phyloP scores from a whole-genome alignment of 1,140 invertebrate species.

The Chrysopa pallens region DNA sequence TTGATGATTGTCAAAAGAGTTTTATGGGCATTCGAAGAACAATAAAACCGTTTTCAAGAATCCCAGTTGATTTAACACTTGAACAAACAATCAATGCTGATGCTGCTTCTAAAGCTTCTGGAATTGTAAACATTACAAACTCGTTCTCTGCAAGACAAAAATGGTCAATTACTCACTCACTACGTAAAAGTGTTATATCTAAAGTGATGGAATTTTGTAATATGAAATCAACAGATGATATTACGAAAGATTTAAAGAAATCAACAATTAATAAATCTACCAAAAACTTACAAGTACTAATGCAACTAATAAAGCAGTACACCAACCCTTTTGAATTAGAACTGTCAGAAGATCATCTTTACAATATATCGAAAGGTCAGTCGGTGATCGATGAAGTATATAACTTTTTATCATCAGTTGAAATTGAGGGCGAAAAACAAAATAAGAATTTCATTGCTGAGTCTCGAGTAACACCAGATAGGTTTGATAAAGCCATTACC shows the following conservation, averaged over 20 bases:
- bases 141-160: conserved; percentile 11
- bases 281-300: not conserved
- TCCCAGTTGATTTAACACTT: conserved; percentile 10
- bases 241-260: no score
- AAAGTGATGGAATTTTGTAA: not conserved
- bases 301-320: no score
- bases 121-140: conserved; percentile 11
- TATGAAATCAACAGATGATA: conserved; percentile 4
- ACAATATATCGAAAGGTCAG: no score
- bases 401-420: no score
- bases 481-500: no score
- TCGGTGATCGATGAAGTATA: no score
- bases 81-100: conserved; percentile 13
- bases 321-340: no score
- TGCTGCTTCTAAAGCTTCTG: conserved; percentile 9
- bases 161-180: conserved; percentile 11
- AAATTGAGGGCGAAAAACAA: no score
- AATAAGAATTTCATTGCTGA: no score
- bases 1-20: conserved; percentile 3
- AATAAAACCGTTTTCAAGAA: conserved; percentile 5
- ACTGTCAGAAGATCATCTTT: no score
- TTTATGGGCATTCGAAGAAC: conserved; percentile 2
- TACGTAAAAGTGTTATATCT: conserved; percentile 10
- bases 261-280: no score
- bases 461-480: no score